A percentile compares a stretch with the other conserved stretches of the same genome.
Conservation (phyloP, 2,797 vertebrate species). For the Takifugu ocellatus region DNA sequence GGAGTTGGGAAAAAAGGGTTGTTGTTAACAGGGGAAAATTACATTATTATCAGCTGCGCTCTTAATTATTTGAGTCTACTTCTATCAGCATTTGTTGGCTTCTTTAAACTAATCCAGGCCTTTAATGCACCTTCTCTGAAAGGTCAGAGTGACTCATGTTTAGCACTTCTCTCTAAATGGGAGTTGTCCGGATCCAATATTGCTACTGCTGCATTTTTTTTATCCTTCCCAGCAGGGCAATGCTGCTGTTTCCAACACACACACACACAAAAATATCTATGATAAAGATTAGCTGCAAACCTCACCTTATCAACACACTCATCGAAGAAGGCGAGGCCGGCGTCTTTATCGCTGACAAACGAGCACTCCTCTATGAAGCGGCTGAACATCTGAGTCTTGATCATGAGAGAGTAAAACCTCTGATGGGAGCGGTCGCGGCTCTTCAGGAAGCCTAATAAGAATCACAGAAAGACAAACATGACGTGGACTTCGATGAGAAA, state of each 20-base stretch:
- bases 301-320: slow-evolving; percentile 99
- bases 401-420: slow-evolving; percentile 97
- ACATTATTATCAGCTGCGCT: no score
- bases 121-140: no score
- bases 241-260: slow-evolving; percentile 9
- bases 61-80: no score
- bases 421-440: slow-evolving; percentile 97
- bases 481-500: slow-evolving; percentile 12
- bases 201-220: not conserved
- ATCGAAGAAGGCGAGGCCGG: slow-evolving; percentile 97
- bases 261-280: slow-evolving; percentile 9
- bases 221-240: not conserved
- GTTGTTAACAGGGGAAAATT: slow-evolving; percentile 14
- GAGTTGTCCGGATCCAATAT: slow-evolving; percentile 1
- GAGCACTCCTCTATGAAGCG: slow-evolving; percentile 99
- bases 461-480: slow-evolving; percentile 10
- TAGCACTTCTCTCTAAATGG: no score
- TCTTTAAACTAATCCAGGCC: no score
- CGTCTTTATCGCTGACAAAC: slow-evolving; percentile 98
- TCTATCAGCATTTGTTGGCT: no score
- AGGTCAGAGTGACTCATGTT: no score
- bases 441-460: slow-evolving; percentile 86
- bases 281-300: slow-evolving; percentile 12
- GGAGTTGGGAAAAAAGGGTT: slow-evolving; percentile 9
- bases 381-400: slow-evolving; percentile 99